A percentile compares a stretch with the other conserved stretches of the same genome.
phyloP scores from a whole-genome alignment of 2,797 vertebrate species.

The Chaenodraco wilsoni region DNA sequence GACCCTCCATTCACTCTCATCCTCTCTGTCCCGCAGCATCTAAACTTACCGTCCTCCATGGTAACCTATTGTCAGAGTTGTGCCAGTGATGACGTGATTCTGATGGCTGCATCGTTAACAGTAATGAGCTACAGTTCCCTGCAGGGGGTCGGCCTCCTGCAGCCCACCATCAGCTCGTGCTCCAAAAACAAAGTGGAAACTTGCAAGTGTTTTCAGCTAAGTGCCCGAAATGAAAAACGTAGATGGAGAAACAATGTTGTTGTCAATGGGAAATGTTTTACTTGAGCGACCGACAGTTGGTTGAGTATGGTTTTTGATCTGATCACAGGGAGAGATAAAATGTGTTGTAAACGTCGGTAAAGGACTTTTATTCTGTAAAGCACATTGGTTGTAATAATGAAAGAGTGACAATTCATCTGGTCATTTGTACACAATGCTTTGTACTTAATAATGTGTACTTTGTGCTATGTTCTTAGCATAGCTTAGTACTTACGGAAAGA shows the following conservation, averaged over 20 bases:
- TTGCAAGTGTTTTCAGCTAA: neutral
- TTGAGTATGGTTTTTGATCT: no score
- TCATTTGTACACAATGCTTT: no score
- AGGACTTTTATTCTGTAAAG: neutral
- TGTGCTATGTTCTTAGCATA: no score
- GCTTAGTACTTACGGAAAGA: no score
- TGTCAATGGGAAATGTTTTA: neutral
- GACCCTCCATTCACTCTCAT: neutral
- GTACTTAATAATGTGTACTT: no score
- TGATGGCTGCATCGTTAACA: conserved; percentile 1
- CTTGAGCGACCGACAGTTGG: neutral
- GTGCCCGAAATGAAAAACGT: neutral
- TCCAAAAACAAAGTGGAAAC: neutral
- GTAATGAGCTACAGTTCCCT: neutral
- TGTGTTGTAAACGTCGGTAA: neutral
- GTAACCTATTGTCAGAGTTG: neutral
- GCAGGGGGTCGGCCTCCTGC: neutral
- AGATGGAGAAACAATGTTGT: neutral
- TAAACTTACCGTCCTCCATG: no score
- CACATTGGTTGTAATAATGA: neutral
- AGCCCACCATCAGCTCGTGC: neutral
- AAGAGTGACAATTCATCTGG: no score
- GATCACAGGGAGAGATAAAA: neutral
- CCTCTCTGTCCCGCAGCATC: neutral
- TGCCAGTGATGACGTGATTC: neutral